Evolutionary conservation across 2,888 invertebrate species (phyloP).

Genomic region (Flexamia atlantica): DNA sequence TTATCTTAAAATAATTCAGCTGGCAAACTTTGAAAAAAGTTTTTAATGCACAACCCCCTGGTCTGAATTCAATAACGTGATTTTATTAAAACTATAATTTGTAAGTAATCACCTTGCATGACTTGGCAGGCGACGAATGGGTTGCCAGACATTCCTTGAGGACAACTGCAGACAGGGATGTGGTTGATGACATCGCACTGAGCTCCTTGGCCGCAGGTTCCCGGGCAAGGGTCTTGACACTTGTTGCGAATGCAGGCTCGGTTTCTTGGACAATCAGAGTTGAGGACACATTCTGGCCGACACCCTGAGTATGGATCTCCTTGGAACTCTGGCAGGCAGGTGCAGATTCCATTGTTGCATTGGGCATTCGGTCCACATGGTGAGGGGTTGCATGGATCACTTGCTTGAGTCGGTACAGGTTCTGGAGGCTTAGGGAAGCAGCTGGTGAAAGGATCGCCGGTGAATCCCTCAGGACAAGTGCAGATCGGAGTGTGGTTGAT

Average conservation of each 20-base stretch:
- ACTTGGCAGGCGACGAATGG: conserved; percentile 83
- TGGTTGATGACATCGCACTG: conserved; percentile 87
- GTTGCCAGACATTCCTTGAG: conserved; percentile 83
- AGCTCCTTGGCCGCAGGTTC: conserved; percentile 87
- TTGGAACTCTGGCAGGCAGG: conserved; percentile 68
- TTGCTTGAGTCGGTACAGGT: conserved; percentile 70
- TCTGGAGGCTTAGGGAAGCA: conserved; percentile 76
- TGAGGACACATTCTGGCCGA: conserved; percentile 89
- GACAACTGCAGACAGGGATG: conserved; percentile 82
- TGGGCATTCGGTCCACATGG: conserved; percentile 85
- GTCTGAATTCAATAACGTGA: no score
- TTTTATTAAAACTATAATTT: no score
- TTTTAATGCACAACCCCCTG: no score
- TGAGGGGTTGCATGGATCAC: conserved; percentile 80
- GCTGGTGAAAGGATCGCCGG: conserved; percentile 75
- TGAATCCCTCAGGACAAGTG: conserved; percentile 77
- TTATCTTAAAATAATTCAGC: no score
- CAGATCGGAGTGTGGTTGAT: conserved; percentile 75
- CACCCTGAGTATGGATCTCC: conserved; percentile 78
- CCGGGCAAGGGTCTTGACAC: conserved; percentile 88
- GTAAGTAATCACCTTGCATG: conserved; percentile 78
- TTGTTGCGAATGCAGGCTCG: conserved; percentile 85
- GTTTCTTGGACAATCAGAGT: conserved; percentile 83
- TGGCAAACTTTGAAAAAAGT: no score
- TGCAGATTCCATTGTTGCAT: conserved; percentile 74